These are phyloP conservation scores for Rhagophthalmus giganteus DNA, from an alignment of 2,888 invertebrate genomes.

Conservation along the genomic window DNA sequence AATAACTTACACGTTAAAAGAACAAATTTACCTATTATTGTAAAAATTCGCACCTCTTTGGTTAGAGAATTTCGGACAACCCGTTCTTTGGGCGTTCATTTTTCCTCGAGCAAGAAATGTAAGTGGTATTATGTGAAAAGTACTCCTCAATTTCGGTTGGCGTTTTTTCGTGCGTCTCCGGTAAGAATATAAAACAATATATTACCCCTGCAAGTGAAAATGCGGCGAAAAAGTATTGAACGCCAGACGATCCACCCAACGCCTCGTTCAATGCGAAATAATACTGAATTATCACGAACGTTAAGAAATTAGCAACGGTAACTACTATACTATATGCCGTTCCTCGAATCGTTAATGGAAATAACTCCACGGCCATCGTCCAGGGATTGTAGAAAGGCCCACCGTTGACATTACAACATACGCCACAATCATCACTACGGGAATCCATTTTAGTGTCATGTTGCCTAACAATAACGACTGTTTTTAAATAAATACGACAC, in stretches of 20 bases:
- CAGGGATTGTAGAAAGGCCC: constrained; percentile 64
- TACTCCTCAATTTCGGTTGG: constrained; percentile 56
- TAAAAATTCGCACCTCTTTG: too few species aligned
- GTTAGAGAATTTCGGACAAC: too few species aligned
- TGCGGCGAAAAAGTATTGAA: constrained; percentile 61
- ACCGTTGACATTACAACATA: constrained; percentile 64
- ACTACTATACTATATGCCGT: constrained; percentile 62
- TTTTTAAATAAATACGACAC: constrained; percentile 35
- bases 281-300: constrained; percentile 62
- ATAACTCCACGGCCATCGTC: constrained; percentile 67
- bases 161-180: constrained; percentile 58
- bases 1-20: too few species aligned
- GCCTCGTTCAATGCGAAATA: constrained; percentile 51
- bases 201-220: constrained; percentile 52
- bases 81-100: too few species aligned
- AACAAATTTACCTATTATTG: too few species aligned
- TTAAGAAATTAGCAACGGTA: constrained; percentile 60
- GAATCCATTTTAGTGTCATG: constrained; percentile 52
- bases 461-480: constrained; percentile 36
- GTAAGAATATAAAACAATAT: constrained; percentile 54
- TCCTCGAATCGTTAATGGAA: constrained; percentile 63
- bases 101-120: too few species aligned
- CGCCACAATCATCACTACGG: constrained; percentile 58
- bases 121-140: constrained; percentile 50
- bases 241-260: constrained; percentile 56